Percentiles rank a stretch among this genome's conserved stretches.
These are phyloP conservation scores for Junonia oenone DNA, from an alignment of 2,888 invertebrate genomes.

Conservation along the genomic window DNA sequence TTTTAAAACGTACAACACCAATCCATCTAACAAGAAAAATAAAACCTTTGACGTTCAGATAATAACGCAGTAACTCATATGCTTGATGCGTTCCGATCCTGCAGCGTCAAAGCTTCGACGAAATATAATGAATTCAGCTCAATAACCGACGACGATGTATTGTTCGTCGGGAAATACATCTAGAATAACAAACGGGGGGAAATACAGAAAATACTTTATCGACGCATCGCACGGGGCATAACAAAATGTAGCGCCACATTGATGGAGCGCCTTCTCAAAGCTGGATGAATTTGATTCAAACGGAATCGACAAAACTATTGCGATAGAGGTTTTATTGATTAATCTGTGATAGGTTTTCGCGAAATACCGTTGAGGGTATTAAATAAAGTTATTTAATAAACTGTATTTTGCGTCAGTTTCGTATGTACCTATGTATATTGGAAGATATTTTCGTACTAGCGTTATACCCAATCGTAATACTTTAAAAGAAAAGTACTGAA, in stretches of 20 bases:
- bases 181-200: slow-evolving; percentile 19
- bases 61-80: slow-evolving; percentile 2
- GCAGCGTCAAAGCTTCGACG: slow-evolving; percentile 11
- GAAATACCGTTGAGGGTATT: background rate
- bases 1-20: slow-evolving; percentile 30
- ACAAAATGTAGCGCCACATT: slow-evolving; percentile 8
- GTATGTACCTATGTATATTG: too few relatives aligned
- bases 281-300: slow-evolving; percentile 7
- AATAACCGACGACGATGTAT: slow-evolving; percentile 11
- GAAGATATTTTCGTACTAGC: too few relatives aligned
- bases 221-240: slow-evolving; percentile 12
- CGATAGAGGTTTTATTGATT: background rate
- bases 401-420: too few relatives aligned
- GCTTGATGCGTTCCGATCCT: slow-evolving; percentile 5
- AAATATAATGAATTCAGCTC: slow-evolving; percentile 12
- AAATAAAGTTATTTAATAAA: too few relatives aligned
- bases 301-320: background rate
- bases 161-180: slow-evolving; percentile 18
- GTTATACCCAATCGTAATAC: too few relatives aligned
- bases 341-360: background rate
- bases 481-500: too few relatives aligned
- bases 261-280: slow-evolving; percentile 14
- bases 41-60: background rate
- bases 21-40: slow-evolving; percentile 52
- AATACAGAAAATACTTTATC: slow-evolving; percentile 16